These are phyloP conservation scores for Drosophila rubida DNA, from an alignment of 2,888 invertebrate genomes.

Conservation along the genomic window DNA sequence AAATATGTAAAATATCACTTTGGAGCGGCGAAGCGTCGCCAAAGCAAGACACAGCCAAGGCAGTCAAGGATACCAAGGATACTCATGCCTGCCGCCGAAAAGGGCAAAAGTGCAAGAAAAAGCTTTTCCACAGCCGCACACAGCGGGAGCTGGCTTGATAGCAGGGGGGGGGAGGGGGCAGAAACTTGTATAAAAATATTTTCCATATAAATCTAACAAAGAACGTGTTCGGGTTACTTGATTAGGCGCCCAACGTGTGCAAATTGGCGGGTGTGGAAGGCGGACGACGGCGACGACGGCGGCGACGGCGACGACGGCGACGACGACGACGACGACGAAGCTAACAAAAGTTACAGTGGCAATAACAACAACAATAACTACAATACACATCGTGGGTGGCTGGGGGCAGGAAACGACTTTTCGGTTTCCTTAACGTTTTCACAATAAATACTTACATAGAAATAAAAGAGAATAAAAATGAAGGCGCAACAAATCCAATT, in stretches of 20 bases:
- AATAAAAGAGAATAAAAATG: constrained; percentile 40
- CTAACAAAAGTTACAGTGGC: constrained; percentile 44
- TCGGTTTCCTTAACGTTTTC: constrained; percentile 69
- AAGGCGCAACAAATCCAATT: constrained; percentile 67
- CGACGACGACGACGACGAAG: constrained; percentile 11
- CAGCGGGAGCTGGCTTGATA: constrained; percentile 34
- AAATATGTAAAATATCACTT: constrained; percentile 80
- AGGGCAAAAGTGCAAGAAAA: constrained; percentile 65
- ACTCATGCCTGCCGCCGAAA: constrained; percentile 49
- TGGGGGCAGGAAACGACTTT: constrained; percentile 34
- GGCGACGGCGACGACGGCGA: constrained; percentile 2
- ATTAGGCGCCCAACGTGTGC: constrained; percentile 68
- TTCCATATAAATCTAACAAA: constrained; percentile 82
- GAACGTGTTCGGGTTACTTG: constrained; percentile 82
- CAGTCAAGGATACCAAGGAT: constrained; percentile 39
- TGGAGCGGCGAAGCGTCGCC: constrained; percentile 63
- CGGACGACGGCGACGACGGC: constrained; percentile 26
- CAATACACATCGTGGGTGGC: neutral
- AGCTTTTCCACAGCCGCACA: constrained; percentile 56
- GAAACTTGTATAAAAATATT: constrained; percentile 80
- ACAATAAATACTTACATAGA: constrained; percentile 60
- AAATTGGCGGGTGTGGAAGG: constrained; percentile 38
- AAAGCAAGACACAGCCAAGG: constrained; percentile 26
- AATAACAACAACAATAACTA: constrained; percentile 11
- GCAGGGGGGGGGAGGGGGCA: constrained; percentile 17